Evolutionary conservation across 1,140 invertebrate genomes (phyloP).

Genomic region (Papilio glaucus): DNA sequence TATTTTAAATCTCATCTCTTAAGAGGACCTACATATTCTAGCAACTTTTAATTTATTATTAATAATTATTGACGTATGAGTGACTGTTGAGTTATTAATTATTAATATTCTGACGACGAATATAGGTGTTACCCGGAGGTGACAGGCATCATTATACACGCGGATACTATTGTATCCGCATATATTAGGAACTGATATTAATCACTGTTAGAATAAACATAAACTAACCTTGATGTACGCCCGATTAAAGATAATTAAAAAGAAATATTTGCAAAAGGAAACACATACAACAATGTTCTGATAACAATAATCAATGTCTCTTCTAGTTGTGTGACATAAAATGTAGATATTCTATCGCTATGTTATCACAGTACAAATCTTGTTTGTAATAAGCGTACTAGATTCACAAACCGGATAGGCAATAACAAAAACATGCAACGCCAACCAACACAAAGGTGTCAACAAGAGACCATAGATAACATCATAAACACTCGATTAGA

Average conservation of each 20-base stretch:
- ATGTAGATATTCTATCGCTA: not conserved
- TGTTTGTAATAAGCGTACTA: conserved; percentile 23
- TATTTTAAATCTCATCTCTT: too few relatives aligned
- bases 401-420: conserved; percentile 35
- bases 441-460: conserved; percentile 40
- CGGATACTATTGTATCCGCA: too few relatives aligned
- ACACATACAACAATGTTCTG: not conserved
- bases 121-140: too few relatives aligned
- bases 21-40: too few relatives aligned
- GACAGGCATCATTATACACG: too few relatives aligned
- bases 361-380: not conserved
- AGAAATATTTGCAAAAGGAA: too few relatives aligned
- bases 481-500: conserved; percentile 54
- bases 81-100: too few relatives aligned
- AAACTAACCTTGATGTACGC: not conserved
- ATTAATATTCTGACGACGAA: too few relatives aligned
- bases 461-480: conserved; percentile 49
- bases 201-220: not conserved
- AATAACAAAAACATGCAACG: conserved; percentile 38
- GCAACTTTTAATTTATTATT: too few relatives aligned
- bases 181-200: not conserved
- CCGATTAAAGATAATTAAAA: not conserved
- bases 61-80: too few relatives aligned
- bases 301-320: not conserved
- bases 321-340: not conserved